Conservation (phyloP, 2,113 vertebrate genomes). For the Urocynchramus pylzowi region DNA sequence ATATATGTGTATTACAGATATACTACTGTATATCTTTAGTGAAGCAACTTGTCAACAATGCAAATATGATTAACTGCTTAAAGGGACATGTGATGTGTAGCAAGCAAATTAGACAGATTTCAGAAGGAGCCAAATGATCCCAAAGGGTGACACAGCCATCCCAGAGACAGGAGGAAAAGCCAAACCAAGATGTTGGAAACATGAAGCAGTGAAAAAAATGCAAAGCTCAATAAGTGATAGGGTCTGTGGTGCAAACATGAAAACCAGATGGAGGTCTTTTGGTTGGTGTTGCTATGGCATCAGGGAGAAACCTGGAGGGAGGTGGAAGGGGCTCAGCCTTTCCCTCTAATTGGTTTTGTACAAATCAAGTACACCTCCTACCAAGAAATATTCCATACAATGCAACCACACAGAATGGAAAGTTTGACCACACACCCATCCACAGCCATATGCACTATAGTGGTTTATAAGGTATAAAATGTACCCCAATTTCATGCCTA, state of each 20-base stretch:
- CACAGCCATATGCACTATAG: neutral
- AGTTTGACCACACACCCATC: neutral
- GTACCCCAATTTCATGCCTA: neutral
- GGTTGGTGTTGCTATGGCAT: neutral
- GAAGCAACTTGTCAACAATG: neutral
- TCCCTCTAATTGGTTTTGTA: neutral
- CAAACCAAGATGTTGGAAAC: neutral
- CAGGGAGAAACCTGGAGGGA: neutral
- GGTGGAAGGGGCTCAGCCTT: neutral
- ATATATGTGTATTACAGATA: neutral
- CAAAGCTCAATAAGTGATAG: neutral
- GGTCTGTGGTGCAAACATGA: neutral
- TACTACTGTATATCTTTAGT: neutral
- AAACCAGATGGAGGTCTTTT: neutral
- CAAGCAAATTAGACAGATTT: neutral
- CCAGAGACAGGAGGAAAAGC: neutral
- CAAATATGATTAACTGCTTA: neutral
- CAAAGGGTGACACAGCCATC: neutral
- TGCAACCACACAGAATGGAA: neutral
- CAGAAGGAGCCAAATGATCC: neutral
- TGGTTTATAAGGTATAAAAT: neutral
- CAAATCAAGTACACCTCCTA: neutral
- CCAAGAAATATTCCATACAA: neutral
- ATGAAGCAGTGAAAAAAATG: neutral
- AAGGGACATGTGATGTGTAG: neutral